Evolutionary conservation across 2,888 invertebrate genomes (phyloP).

Genomic region (Anthophora plumipes): DNA sequence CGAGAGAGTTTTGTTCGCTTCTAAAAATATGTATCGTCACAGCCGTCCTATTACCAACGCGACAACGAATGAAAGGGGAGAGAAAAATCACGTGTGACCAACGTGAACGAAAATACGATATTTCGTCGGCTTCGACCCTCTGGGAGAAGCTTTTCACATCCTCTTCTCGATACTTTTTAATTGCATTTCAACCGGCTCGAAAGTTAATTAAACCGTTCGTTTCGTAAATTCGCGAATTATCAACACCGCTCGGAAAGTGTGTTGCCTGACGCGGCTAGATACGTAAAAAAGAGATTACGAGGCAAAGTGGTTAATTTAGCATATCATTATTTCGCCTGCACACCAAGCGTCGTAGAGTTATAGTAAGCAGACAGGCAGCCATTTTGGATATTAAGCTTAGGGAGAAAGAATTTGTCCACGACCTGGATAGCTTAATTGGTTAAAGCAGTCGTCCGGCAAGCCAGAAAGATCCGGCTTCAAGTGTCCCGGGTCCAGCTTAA

Average conservation of each 20-base stretch:
- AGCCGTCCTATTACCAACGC: not conserved
- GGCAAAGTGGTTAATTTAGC: not conserved
- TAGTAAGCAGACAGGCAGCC: too few species aligned
- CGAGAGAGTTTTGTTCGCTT: not conserved
- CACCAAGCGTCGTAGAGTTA: too few species aligned
- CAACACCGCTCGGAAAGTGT: too few species aligned
- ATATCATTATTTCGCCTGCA: not conserved
- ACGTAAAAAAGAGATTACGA: too few species aligned
- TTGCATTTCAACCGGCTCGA: too few species aligned
- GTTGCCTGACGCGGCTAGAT: too few species aligned
- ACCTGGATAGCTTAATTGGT: constrained; percentile 31
- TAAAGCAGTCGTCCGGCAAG: constrained; percentile 3
- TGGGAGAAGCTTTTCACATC: not conserved
- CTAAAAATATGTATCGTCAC: constrained; percentile 27
- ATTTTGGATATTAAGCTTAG: constrained; percentile 9
- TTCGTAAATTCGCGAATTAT: too few species aligned
- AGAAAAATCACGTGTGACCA: not conserved
- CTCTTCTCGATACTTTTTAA: not conserved
- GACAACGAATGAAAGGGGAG: too few species aligned
- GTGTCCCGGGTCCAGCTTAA: not conserved
- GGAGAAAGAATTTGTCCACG: constrained; percentile 27
- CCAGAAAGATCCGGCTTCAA: constrained; percentile 14
- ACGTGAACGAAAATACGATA: not conserved
- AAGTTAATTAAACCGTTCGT: too few species aligned
- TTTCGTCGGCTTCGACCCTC: not conserved